Evolutionary conservation across 2,888 invertebrate species (phyloP), one percentile per base, ranked within the genome.

Genomic region (Hymenopus coronatus): DNA sequence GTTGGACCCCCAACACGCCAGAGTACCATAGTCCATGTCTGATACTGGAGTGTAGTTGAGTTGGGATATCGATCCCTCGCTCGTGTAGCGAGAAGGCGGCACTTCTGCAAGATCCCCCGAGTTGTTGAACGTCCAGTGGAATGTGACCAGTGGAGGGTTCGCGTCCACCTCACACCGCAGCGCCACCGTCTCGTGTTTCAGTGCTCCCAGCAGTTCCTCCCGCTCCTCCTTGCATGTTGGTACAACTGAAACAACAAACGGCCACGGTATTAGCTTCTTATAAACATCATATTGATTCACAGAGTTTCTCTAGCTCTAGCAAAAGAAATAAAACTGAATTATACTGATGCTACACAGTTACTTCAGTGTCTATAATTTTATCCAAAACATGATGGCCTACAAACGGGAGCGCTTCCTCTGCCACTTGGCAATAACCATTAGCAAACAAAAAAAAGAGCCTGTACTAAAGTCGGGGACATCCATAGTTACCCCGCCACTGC

Each of bases 41-140:
- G 97, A 96, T 82, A 96, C 95, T 0, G 98, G 98, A 12, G 97
- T 98, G 93, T 98, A 98, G 94, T 97, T 97, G 90, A 98, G 94
- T 54, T 96, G 95, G 89, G 96, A 96, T 6, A 95, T 95, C 91
- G 96, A 95, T 2, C 96, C 96, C 90, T 96, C 94, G 91, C 94
- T 96, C 91, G 94, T 95, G 93, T 95, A 96, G 92, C 95, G 95
- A 88, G 96, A 95, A 89, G 94, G 93, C 89, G 97, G 96, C 91
- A 97, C 94, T 93, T 97, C 97, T 87, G 96, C 96, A 93, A 97
- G 96, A 92, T 97, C 97, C 28, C 97, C 97, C 90, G 97, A 97
- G 93, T 97, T 97, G 94, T 98, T 98, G 94, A 98, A 98, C 91
- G 97, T 97, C 98, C 98, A 98, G 92, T 97, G 97, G 94, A 98